A percentile compares a stretch with the other conserved stretches of the same genome.
These are phyloP conservation scores for Latrodectus hesperus DNA, from an alignment of 2,888 invertebrate genomes.

Conservation along the genomic window DNA sequence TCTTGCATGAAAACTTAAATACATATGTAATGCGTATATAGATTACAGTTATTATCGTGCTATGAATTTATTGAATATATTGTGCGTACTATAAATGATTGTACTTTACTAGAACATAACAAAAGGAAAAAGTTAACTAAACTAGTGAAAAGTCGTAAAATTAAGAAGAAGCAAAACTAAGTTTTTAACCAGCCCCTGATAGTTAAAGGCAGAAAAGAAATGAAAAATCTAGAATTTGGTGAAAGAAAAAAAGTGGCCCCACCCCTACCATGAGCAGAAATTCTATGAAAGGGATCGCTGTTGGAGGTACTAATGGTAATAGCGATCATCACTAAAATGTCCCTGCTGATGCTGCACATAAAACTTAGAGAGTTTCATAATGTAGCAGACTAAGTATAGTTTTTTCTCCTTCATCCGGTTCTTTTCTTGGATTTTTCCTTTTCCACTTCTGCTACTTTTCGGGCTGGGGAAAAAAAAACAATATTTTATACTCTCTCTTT, in stretches of 20 bases:
- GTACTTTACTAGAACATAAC: too few species aligned
- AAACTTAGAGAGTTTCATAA: slow-evolving; percentile 41
- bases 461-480: neutral
- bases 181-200: slow-evolving; percentile 40
- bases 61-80: too few species aligned
- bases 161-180: neutral
- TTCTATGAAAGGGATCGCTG: slow-evolving; percentile 15
- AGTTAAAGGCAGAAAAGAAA: slow-evolving; percentile 16
- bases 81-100: too few species aligned
- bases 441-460: neutral
- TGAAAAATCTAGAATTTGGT: slow-evolving; percentile 3
- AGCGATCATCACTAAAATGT: slow-evolving; percentile 36
- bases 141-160: too few species aligned
- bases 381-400: slow-evolving; percentile 13
- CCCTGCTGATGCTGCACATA: slow-evolving; percentile 30
- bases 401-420: neutral
- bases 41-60: too few species aligned
- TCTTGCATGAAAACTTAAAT: too few species aligned
- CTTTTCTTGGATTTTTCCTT: neutral
- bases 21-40: too few species aligned
- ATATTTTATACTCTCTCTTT: neutral
- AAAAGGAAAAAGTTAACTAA: too few species aligned
- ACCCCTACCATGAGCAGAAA: slow-evolving; percentile 25
- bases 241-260: slow-evolving; percentile 17
- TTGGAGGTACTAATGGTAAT: slow-evolving; percentile 43